phyloP scores from a whole-genome alignment of 2,113 vertebrate genomes.

The Gallinago jamesoni region DNA sequence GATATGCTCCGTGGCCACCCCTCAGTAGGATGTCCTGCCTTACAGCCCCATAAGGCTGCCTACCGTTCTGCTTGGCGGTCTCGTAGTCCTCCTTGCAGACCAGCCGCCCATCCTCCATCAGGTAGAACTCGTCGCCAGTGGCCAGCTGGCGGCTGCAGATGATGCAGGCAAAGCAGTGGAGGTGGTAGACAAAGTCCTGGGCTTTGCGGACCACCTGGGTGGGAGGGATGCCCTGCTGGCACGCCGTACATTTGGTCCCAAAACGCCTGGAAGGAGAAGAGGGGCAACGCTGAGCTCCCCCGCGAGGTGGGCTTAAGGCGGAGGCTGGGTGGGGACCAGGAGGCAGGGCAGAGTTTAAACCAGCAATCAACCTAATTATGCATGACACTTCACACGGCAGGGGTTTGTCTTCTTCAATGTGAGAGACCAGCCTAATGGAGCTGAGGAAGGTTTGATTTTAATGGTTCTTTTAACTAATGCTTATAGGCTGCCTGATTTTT shows the following conservation, averaged over 20 bases:
- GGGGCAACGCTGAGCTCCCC: not conserved
- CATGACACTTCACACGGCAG: slow-evolving; percentile 75
- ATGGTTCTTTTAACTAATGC: slow-evolving; percentile 82
- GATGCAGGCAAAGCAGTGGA: slow-evolving; percentile 97
- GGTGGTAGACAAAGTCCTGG: slow-evolving; percentile 98
- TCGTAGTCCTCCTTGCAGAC: slow-evolving; percentile 99
- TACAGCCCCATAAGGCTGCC: not conserved
- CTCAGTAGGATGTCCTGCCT: fast-evolving
- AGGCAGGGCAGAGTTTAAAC: slow-evolving; percentile 74
- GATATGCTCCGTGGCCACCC: fast-evolving
- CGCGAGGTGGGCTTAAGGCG: not conserved
- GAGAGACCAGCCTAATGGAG: slow-evolving; percentile 76
- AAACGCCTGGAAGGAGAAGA: slow-evolving; percentile 84
- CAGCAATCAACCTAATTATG: slow-evolving; percentile 76
- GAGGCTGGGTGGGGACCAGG: not conserved
- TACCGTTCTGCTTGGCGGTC: slow-evolving; percentile 97
- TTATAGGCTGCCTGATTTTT: slow-evolving; percentile 75
- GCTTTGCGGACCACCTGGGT: slow-evolving; percentile 98
- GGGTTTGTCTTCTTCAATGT: slow-evolving; percentile 76
- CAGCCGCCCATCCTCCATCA: slow-evolving; percentile 97
- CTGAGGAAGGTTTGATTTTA: slow-evolving; percentile 77
- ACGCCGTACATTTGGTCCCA: slow-evolving; percentile 98
- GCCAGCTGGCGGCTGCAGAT: slow-evolving; percentile 97
- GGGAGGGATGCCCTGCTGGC: slow-evolving; percentile 97
- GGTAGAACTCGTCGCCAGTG: slow-evolving; percentile 98